Evolutionary conservation across 2,113 vertebrate species (phyloP), one percentile per base, ranked within the genome.

Genomic region (Chloropsis hardwickii): DNA sequence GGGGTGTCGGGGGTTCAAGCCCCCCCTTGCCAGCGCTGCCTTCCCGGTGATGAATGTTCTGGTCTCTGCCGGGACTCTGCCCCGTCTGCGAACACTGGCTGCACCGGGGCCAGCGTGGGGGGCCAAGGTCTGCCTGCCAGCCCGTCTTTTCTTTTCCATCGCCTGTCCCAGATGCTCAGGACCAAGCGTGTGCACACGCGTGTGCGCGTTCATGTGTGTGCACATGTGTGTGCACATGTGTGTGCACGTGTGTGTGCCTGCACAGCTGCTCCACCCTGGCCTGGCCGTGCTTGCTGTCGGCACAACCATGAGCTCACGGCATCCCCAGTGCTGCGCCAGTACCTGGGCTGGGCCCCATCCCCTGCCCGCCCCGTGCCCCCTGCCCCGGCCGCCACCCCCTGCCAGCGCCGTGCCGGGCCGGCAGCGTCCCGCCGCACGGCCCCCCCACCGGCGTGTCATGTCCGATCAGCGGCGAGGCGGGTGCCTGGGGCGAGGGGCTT

Each of bases 71-170:
- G 2, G 47, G 17, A 19, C 40, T 62, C 56, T 19, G 22, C 9
- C 9, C 67, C 4, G 0, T 11, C 58, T 16, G 24, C 45, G 69
- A n/a, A 1, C 60, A 10, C 15, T 0, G 3, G 19, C 77, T 18
- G 21, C 60, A 5, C 27, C 0, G 0, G 40, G 53, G 19, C 6
- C 5, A 3, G 4, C 3, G 1, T 9, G 11, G 28, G 51, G 51
- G 44, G 58, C 25, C 2, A 8, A 48, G 31, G 2, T 44, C 11
- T 62, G 31, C 31, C 51, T 6, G 2, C 20, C 51, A 25, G 20
- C 33, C 16, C 22, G 17, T 29, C 57, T 13, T 50, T 47, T 12
- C 79, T 13, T 50, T 47, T 12, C 79, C 25, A 7, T 23, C 8
- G 0, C 64, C 18, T 3, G 12, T 9, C 37, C 25, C 2, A 2